Conservation (phyloP, 2,113 vertebrate genomes). For the Poeciliopsis retropinna region DNA sequence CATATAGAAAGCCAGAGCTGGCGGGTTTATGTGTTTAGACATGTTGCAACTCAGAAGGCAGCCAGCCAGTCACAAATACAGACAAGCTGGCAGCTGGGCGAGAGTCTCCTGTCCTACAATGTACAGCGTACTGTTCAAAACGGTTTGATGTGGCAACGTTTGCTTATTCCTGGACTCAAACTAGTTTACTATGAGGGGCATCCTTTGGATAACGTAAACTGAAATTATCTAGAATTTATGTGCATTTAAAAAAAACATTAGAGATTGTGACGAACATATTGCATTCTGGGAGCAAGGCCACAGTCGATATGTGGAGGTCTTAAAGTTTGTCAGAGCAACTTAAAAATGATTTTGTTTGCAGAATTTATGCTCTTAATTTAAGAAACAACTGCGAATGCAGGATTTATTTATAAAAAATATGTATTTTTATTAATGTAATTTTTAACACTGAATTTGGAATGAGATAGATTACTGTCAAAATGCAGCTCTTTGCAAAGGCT, state of each 20-base stretch:
- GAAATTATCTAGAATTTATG: conserved; percentile 10
- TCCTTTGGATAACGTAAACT: background rate
- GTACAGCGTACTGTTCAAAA: conserved; percentile 11
- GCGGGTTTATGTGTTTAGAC: conserved; percentile 28
- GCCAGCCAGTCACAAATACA: conserved; percentile 21
- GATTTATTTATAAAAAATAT: too few species aligned
- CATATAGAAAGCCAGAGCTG: conserved; percentile 22
- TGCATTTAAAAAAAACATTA: conserved; percentile 5
- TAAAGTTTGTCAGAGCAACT: too few species aligned
- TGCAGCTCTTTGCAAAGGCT: too few species aligned
- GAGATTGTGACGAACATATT: background rate
- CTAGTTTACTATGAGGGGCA: conserved; percentile 7
- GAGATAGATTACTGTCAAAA: too few species aligned
- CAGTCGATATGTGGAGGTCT: too few species aligned
- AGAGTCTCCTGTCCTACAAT: conserved; percentile 13
- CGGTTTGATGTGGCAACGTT: background rate
- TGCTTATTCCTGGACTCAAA: conserved; percentile 2
- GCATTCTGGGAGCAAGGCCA: background rate
- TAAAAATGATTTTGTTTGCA: too few species aligned
- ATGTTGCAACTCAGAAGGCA: conserved; percentile 13
- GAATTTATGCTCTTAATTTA: too few species aligned
- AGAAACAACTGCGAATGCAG: too few species aligned
- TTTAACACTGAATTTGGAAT: too few species aligned
- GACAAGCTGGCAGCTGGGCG: conserved; percentile 5
- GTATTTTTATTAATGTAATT: too few species aligned